A percentile compares a stretch with the other conserved stretches of the same genome.
phyloP scores from a whole-genome alignment of 2,797 vertebrate genomes.

The Microcaecilia unicolor region DNA sequence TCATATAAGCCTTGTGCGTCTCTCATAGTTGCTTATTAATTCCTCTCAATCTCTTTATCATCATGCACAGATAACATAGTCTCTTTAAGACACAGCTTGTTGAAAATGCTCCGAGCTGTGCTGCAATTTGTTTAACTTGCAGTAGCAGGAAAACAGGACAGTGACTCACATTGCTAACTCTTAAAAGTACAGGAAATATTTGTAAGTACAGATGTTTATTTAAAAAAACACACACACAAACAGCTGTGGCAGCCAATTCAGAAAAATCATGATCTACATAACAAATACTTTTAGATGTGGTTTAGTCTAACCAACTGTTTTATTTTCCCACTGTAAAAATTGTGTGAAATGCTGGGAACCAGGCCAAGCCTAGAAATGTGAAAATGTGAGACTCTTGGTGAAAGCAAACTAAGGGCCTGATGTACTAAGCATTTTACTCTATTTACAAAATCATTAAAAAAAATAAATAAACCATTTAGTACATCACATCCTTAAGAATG shows the following conservation, averaged over 20 bases:
- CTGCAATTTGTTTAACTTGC: too few relatives aligned
- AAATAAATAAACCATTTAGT: too few relatives aligned
- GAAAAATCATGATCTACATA: neutral
- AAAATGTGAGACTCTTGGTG: constrained; percentile 3
- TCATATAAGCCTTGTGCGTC: neutral
- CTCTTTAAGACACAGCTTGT: constrained; percentile 64
- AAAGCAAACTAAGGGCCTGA: constrained; percentile 15
- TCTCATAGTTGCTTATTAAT: constrained; percentile 51
- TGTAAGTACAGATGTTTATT: neutral
- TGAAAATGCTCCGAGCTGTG: constrained; percentile 44
- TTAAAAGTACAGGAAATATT: neutral
- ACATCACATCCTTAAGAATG: too few relatives aligned
- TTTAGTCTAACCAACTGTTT: constrained; percentile 16
- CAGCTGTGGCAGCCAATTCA: neutral
- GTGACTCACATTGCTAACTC: constrained; percentile 17
- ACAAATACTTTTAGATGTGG: neutral
- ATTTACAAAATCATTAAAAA: too few relatives aligned
- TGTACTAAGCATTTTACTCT: too few relatives aligned
- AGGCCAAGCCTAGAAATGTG: constrained; percentile 16
- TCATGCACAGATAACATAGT: constrained; percentile 34
- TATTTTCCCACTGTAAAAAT: constrained; percentile 17
- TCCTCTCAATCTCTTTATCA: constrained; percentile 70
- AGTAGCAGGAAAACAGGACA: constrained; percentile 5
- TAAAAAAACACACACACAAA: neutral
- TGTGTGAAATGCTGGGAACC: constrained; percentile 32